Percentiles rank a stretch among this genome's conserved stretches.
Evolutionary conservation across 2,113 vertebrate genomes (phyloP).

Genomic region (Uropsilus gracilis): DNA sequence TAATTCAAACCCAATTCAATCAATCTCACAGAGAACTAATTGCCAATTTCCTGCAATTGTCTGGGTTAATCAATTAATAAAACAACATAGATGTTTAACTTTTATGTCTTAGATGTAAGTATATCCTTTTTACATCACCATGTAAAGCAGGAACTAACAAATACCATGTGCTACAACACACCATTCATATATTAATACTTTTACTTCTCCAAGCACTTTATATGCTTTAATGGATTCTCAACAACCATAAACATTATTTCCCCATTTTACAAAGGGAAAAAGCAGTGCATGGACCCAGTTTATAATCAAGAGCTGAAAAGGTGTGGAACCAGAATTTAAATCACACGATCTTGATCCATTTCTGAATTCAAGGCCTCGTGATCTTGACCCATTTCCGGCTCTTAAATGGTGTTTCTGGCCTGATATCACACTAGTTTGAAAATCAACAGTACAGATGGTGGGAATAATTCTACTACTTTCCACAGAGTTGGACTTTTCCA

Average conservation of each 20-base stretch:
- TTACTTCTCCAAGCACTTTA: background rate
- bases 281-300: background rate
- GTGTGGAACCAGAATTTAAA: background rate
- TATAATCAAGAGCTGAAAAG: background rate
- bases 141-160: background rate
- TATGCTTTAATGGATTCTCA: background rate
- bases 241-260: background rate
- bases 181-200: background rate
- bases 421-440: background rate
- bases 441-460: background rate
- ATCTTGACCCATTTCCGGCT: background rate
- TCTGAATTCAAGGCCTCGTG: no score
- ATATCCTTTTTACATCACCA: background rate
- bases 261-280: background rate
- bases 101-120: background rate
- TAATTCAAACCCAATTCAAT: conserved; percentile 32
- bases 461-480: background rate
- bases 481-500: background rate
- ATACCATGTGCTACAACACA: background rate
- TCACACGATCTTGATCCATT: background rate
- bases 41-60: background rate
- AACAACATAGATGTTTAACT: background rate
- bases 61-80: background rate
- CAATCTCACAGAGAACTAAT: background rate
- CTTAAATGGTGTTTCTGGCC: no score